Percentiles rank a stretch among this genome's conserved stretches.
Conservation (phyloP, 2,797 vertebrate species). For the Alca torda region DNA sequence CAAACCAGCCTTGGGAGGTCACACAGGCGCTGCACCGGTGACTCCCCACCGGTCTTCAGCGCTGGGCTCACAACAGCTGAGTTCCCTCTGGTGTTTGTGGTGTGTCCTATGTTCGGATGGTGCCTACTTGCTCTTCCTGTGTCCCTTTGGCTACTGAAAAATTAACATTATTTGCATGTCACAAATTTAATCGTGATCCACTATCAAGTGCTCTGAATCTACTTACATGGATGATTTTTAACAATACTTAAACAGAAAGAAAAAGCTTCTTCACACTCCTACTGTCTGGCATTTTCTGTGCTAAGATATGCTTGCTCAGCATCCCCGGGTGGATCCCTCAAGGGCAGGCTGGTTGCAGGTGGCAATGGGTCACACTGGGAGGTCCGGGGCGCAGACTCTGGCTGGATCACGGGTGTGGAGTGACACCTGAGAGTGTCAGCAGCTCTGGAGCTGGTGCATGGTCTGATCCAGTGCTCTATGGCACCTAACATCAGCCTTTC, state of each 20-base stretch:
- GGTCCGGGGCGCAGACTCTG: fast-evolving
- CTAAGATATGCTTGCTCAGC: fast-evolving
- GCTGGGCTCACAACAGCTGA: not conserved
- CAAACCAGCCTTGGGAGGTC: no score
- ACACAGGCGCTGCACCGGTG: fast-evolving
- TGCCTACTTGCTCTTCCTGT: not conserved
- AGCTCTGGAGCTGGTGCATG: not conserved
- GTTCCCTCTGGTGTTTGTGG: no score
- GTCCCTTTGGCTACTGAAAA: not conserved
- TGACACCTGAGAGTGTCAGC: fast-evolving
- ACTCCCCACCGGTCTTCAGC: not conserved
- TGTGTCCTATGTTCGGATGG: no score
- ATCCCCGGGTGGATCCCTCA: fast-evolving
- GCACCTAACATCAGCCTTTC: not conserved
- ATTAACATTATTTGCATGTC: not conserved
- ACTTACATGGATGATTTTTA: not conserved
- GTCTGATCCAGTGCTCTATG: fast-evolving
- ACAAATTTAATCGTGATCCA: not conserved
- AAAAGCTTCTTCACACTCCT: not conserved
- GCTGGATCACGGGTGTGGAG: not conserved
- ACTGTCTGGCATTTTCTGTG: not conserved
- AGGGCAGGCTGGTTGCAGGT: fast-evolving
- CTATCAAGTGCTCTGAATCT: not conserved
- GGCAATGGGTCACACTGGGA: fast-evolving
- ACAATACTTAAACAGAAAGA: not conserved